phyloP scores from a whole-genome alignment of 30 jellyfish, hydroid and myxozoan species.

The Catostylus mosaicus region DNA sequence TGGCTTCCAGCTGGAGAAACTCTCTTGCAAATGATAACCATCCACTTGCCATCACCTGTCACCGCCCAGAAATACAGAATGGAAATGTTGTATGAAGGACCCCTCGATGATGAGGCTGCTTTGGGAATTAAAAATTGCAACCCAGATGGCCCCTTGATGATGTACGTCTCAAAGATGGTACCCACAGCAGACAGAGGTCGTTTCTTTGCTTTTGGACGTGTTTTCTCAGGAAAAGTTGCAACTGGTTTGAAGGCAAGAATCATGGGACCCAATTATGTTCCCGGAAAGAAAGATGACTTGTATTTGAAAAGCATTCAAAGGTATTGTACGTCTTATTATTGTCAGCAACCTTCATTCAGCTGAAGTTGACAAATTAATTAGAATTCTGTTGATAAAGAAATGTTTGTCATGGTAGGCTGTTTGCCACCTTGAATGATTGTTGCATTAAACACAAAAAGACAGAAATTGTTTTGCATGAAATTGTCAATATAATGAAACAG shows the following conservation, averaged over 20 bases:
- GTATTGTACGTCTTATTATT: no score
- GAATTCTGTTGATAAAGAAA: no score
- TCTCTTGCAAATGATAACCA: conserved; percentile 93
- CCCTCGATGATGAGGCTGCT: conserved; percentile 95
- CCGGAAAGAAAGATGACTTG: conserved; percentile 97
- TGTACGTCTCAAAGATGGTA: conserved; percentile 99
- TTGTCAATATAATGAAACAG: no score
- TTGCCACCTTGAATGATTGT: no score
- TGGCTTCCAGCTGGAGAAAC: conserved; percentile 99
- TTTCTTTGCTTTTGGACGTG: conserved; percentile 99
- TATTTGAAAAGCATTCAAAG: conserved; percentile 89
- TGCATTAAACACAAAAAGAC: no score
- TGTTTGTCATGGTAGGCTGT: no score
- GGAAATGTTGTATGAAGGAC: conserved; percentile 99
- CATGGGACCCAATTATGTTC: conserved; percentile 98
- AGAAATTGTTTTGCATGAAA: no score
- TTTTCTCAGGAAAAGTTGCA: conserved; percentile 98
- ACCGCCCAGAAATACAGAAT: conserved; percentile 98
- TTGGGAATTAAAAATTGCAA: conserved; percentile 95
- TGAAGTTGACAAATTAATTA: no score
- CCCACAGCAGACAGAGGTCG: conserved; percentile 99
- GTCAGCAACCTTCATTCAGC: no score
- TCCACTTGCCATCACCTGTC: conserved; percentile 99
- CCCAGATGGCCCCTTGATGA: conserved; percentile 97
- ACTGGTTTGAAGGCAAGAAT: conserved; percentile 97